Base-by-base conservation (phyloP, 2,888 invertebrate genomes). In the Drosophila hamatofila region DNA sequence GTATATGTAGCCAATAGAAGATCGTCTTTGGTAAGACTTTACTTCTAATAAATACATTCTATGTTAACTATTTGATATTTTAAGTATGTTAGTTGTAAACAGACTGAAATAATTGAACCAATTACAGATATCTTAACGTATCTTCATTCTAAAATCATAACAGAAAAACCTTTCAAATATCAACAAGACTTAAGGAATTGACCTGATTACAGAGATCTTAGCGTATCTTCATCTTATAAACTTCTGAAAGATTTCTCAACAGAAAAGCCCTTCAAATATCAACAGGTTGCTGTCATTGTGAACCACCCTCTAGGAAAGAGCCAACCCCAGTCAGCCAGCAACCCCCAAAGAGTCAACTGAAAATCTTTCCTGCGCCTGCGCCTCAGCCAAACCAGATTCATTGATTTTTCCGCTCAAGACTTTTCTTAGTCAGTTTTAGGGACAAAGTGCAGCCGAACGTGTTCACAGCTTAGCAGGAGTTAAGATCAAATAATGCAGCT, bases 401-500 rank as follows among this genome's bases (percentile, higher is more conserved):
- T 78, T 21, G 78, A 78, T 78, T 78, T 78, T 78, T 67, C 57
- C 41, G 60, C 33, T 63, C 30, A 5, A 74, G 37, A 68, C 18
- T 61, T 76, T 74, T 30, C 18, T 1, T 9, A 60, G 54, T 42
- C 68, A 64, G 60, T 78, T 78, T 37, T 25, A 51, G 11, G 46
- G 18, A 21, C 56, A 42, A 39, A 46, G 52, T 46, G 63, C 54
- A 58, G 48, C 30, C 48, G 9, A 39, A 51, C 59, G 76, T 57
- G 60, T 56, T 61, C 39, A 9, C 11, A 48, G n/a, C 48, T 57
- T 49, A 11, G 46, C 16, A 3, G 16, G 33, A 56, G 59, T 54
- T 30, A n/a, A 25, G 23, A 41, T 6, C 41, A 52, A 79, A 88
- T 79, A 77, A 90, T 91, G 90, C 77, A 85, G 69, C 64, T 80